Evolutionary conservation across 2,888 invertebrate genomes (phyloP).

Genomic region (Scaptomyza caliginosa): DNA sequence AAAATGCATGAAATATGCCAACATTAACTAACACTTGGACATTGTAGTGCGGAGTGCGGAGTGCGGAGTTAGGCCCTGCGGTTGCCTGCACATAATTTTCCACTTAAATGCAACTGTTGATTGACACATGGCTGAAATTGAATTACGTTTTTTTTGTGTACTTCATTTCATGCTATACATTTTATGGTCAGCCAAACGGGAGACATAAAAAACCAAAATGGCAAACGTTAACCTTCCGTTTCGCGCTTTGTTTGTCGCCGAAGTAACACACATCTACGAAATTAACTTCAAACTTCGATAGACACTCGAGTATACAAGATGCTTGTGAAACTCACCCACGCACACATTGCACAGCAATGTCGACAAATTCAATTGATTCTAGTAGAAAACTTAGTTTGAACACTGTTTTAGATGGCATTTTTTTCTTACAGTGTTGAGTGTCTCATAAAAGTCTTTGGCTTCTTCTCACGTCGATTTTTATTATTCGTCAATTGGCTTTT

Average conservation of each 20-base stretch:
- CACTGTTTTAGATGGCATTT: neutral
- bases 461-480: neutral
- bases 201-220: constrained; percentile 49
- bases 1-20: constrained; percentile 32
- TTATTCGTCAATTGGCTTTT: constrained; percentile 10
- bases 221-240: constrained; percentile 25
- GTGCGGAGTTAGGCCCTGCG: constrained; percentile 9
- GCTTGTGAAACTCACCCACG: neutral
- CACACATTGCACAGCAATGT: neutral
- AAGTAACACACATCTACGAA: constrained; percentile 21
- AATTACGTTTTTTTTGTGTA: constrained; percentile 51
- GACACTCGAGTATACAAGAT: neutral
- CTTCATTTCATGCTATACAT: constrained; percentile 36
- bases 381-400: neutral
- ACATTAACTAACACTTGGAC: constrained; percentile 23
- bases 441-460: neutral
- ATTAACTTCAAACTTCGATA: constrained; percentile 31
- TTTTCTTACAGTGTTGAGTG: neutral
- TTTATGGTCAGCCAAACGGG: constrained; percentile 55
- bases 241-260: neutral
- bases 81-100: constrained; percentile 63
- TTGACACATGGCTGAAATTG: constrained; percentile 72
- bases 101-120: constrained; percentile 74
- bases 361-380: no score
- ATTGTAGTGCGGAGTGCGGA: neutral